Conservation (phyloP, 2,113 vertebrate species). For the Uropsilus gracilis region DNA sequence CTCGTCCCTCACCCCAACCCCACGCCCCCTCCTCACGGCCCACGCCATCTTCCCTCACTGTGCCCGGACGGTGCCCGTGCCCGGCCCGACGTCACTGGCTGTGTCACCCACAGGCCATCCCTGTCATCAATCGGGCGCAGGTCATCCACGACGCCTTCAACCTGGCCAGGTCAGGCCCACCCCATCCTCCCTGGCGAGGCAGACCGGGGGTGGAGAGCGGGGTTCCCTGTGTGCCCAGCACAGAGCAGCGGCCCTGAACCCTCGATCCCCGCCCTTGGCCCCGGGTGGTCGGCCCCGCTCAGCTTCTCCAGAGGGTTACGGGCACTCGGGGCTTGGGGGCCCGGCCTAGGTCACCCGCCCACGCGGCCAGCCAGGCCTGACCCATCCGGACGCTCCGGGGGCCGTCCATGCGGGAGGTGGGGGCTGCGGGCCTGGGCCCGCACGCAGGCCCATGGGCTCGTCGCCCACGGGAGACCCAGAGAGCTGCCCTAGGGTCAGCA, state of each 20-base stretch:
- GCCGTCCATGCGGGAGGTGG: too few relatives aligned
- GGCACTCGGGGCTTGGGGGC: too few relatives aligned
- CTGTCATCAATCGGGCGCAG: conserved; percentile 94
- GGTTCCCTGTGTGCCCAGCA: fast-evolving
- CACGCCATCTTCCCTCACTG: too few relatives aligned
- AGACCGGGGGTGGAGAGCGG: not conserved
- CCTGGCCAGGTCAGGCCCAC: conserved; percentile 90
- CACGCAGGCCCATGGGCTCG: too few relatives aligned
- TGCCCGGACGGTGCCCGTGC: not conserved
- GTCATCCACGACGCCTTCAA: conserved; percentile 94
- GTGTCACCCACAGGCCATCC: conserved; percentile 85
- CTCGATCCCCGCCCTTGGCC: not conserved
- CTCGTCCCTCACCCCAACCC: not conserved
- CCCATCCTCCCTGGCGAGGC: not conserved
- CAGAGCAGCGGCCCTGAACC: not conserved
- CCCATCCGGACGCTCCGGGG: too few relatives aligned
- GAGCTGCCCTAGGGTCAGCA: too few relatives aligned
- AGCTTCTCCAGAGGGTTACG: not conserved
- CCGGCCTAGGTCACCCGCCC: too few relatives aligned
- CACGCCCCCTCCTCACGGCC: too few relatives aligned
- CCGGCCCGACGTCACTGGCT: not conserved
- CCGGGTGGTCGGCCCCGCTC: not conserved
- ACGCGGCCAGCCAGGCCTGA: too few relatives aligned
- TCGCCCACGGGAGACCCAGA: too few relatives aligned
- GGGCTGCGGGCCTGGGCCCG: too few relatives aligned